phyloP scores from a whole-genome alignment of 2,797 vertebrate genomes.

The Glossophaga mutica region DNA sequence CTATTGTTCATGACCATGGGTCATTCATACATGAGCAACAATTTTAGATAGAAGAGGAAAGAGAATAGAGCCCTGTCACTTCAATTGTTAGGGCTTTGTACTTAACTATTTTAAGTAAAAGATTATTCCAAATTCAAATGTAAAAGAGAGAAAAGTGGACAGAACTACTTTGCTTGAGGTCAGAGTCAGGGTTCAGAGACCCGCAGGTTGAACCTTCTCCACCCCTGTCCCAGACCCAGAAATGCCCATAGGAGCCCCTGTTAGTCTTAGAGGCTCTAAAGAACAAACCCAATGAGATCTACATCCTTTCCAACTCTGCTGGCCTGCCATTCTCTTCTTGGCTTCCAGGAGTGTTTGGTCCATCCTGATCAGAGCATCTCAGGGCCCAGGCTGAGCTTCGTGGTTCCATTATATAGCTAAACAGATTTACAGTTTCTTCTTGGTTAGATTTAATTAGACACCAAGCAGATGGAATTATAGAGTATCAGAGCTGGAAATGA shows the following conservation, averaged over 20 bases:
- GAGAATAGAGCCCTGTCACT: neutral
- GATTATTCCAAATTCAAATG: neutral
- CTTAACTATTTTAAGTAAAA: constrained; percentile 17
- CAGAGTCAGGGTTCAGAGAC: neutral
- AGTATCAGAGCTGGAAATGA: neutral
- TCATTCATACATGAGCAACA: neutral
- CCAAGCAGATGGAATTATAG: constrained; percentile 21
- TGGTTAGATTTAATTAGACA: constrained; percentile 54
- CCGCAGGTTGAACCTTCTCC: neutral
- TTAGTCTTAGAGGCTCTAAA: neutral
- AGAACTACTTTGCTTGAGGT: neutral
- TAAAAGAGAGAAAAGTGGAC: neutral
- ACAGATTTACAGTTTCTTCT: constrained; percentile 39
- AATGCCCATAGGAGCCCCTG: neutral
- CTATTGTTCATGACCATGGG: neutral
- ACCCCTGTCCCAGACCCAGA: neutral
- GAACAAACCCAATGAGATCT: neutral
- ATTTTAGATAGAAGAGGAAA: neutral
- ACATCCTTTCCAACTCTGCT: neutral
- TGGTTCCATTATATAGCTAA: constrained; percentile 19
- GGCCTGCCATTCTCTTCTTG: neutral
- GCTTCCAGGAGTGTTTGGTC: neutral
- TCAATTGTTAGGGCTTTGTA: neutral
- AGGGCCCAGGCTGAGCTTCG: neutral
- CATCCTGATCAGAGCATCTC: neutral